Evolutionary conservation across 2,888 invertebrate species (phyloP), one percentile per base, ranked within the genome.

Genomic region (Aproaerema taeniolella): DNA sequence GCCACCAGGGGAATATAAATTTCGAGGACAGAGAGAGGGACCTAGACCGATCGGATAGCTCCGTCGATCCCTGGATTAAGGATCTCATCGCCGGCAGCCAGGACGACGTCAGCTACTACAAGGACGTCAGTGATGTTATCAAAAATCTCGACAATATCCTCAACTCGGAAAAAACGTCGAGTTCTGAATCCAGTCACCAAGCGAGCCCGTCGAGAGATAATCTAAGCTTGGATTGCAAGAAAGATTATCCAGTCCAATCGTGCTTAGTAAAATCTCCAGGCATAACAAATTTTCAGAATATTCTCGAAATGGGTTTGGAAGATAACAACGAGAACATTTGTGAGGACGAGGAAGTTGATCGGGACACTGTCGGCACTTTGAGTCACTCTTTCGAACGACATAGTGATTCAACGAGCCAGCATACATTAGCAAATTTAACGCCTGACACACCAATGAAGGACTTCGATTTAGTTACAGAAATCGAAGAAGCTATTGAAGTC

Each of bases 71-170:
- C 1, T 90, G 89, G 90, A 66, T 89, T 28, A 88, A 88, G 47
- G 89, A 89, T 33, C 88, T 89, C 6, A 88, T 89, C 1, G 86
- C 85, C 2, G 87, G 80, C 31, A 88, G 88, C 47, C 89, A 89
- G 32, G 89, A 89, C 35, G 90, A 90, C 51, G 88, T 89, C 53
- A 88, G 88, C 46, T 90, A 89, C 55, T 89, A 88, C 50, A 82
- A 76, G 50, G 89, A 89, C 49, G 88, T 90, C 41, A 89, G 89
- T 40, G 89, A 90, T 54, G 90, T 90, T 8, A 90, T 90, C 25
- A 89, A 89, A 61, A 90, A 90, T 67, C 80, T 90, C 52, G 90
- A 90, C 69, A 89, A 89, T 53, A 89, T 90, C 42, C 68, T 91
- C 31, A 90, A 89, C 41, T 83, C 88, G 1, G 90, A 91, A 58